Evolutionary conservation across 2,797 vertebrate species (phyloP), one percentile per base, ranked within the genome.

Genomic region (Bradypus variegatus): DNA sequence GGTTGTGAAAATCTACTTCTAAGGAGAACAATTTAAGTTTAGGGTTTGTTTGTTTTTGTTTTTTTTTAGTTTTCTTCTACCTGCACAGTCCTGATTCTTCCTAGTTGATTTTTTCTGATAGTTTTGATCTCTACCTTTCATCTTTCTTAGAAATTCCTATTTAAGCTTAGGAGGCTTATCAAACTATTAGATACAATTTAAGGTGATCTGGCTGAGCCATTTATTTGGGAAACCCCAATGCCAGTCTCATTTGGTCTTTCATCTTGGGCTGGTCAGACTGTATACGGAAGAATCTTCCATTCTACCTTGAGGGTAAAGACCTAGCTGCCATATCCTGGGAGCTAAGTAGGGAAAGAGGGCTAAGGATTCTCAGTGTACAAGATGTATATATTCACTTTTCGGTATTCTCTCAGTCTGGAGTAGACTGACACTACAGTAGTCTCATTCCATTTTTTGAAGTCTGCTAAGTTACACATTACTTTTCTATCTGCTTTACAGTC

Each of bases 131-230:
- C 41, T n/a, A 76, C 27, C 27, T 73, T 89, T 86, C 36, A 69
- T 12, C 72, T 80, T 70, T 18, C 45, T 85, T 60, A 75, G 67
- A 93, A 55, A 33, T 70, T 76, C 9, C 10, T 55, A 81, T 33
- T 79, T 75, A 80, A 75, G 55, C 41, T 38, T 36, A 7, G 78
- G 38, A 81, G 9, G 55, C 38, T 16, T 72, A 3, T 81, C 60
- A 84, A 90, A 93, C 41, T 80, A 90, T 78, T 23, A 94, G 50
- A 60, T 25, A 64, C 67, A 55, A 88, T 33, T 79, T 77, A 72
- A 65, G 31, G 27, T 60, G 21, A 73, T 55, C 9, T 81, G 25
- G 18, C 65, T 41, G 18, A 53, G n/a, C 31, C 76, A 62, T 45
- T 78, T 65, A 31, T 75, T 7, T 19, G 27, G 62, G 19, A 64